These are phyloP conservation scores for Synodontis membranacea DNA, from an alignment of 2,113 vertebrate species.

Conservation along the genomic window DNA sequence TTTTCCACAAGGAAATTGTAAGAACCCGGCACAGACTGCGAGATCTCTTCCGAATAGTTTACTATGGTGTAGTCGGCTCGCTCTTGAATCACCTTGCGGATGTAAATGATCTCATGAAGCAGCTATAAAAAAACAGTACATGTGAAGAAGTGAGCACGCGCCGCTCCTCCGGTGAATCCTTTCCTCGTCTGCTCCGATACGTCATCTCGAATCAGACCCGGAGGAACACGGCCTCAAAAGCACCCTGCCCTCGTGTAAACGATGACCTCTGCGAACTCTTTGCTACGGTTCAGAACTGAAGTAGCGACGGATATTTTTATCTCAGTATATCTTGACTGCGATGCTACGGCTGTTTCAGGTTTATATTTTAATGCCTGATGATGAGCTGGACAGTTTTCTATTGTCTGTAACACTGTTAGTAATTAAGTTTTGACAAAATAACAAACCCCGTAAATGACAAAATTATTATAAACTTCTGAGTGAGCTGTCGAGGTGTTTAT, in stretches of 20 bases:
- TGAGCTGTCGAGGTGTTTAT: too few relatives aligned
- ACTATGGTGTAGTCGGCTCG: not conserved
- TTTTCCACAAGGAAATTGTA: not conserved
- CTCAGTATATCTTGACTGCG: too few relatives aligned
- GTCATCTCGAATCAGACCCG: constrained; percentile 3
- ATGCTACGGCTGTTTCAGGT: too few relatives aligned
- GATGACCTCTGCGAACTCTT: not conserved
- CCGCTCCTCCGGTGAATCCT: not conserved
- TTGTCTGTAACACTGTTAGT: not conserved
- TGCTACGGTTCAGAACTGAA: not conserved
- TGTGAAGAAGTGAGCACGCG: not conserved
- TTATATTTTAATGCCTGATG: not conserved
- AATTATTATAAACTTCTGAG: too few relatives aligned
- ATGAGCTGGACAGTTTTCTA: not conserved
- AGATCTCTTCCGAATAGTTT: not conserved
- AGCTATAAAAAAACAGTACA: not conserved
- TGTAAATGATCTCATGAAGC: not conserved
- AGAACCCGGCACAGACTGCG: not conserved
- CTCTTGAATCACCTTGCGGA: not conserved
- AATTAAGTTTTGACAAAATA: not conserved
- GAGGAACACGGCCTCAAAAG: not conserved
- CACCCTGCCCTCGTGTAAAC: not conserved
- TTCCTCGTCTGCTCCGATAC: not conserved
- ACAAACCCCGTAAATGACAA: not conserved
- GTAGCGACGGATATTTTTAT: not conserved